A percentile compares a stretch with the other conserved stretches of the same genome.
Conservation (phyloP, 2,113 vertebrate genomes). For the Tenrec ecaudatus region DNA sequence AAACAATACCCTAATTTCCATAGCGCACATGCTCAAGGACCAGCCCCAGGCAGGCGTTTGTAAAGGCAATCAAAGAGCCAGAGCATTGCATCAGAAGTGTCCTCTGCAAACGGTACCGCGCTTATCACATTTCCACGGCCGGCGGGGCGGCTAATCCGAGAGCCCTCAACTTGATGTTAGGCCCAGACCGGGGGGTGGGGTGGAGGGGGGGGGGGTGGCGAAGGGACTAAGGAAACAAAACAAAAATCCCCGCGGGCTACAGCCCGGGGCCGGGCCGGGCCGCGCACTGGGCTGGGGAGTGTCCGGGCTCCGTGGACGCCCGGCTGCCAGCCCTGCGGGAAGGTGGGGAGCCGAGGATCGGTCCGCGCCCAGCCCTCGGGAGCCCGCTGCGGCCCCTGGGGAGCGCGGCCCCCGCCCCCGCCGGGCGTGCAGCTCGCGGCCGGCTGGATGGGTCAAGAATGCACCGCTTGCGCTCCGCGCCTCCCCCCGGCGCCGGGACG, state of each 20-base stretch:
- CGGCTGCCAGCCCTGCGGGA: neutral
- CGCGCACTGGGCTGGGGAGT: constrained; percentile 5
- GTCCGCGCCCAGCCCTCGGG: neutral
- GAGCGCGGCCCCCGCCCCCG: neutral
- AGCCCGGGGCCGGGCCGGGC: neutral
- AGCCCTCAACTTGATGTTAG: constrained; percentile 53
- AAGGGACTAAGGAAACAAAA: neutral
- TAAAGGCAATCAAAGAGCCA: constrained; percentile 46
- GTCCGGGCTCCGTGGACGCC: constrained; percentile 22
- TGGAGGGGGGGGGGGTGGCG: no score
- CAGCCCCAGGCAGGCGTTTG: constrained; percentile 31
- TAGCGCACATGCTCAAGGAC: constrained; percentile 53
- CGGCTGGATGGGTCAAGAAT: constrained; percentile 31
- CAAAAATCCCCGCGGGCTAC: neutral
- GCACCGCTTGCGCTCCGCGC: neutral
- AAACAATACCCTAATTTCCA: constrained; percentile 49
- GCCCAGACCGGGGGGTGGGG: constrained; percentile 65
- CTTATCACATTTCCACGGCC: constrained; percentile 76
- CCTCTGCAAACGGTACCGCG: constrained; percentile 65
- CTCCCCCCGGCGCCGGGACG: constrained; percentile 1
- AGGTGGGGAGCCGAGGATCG: neutral
- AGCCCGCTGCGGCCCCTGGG: neutral
- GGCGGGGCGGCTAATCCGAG: constrained; percentile 57
- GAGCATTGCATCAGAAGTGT: constrained; percentile 77
- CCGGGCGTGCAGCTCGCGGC: neutral